Evolutionary conservation across 2,113 vertebrate genomes (phyloP).

Genomic region (Callionymus lyra): DNA sequence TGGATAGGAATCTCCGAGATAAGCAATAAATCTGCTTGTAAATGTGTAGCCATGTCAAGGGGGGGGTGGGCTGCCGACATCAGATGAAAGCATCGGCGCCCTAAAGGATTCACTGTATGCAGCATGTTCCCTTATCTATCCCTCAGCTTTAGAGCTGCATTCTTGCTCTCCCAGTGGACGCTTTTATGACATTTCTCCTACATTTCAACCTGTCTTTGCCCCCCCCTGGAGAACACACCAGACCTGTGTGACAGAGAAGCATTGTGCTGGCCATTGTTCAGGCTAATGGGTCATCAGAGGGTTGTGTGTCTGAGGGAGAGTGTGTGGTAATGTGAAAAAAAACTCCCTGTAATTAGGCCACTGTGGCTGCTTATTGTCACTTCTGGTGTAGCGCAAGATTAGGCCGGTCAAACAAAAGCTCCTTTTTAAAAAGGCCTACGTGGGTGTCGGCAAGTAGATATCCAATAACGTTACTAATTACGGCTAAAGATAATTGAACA

Average conservation of each 20-base stretch:
- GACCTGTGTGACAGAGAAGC: conserved; percentile 24
- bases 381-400: conserved; percentile 41
- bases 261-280: conserved; percentile 42
- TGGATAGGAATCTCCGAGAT: conserved; percentile 40
- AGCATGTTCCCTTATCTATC: conserved; percentile 40
- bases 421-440: conserved; percentile 28
- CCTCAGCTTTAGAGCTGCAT: neutral
- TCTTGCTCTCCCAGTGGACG: conserved; percentile 1
- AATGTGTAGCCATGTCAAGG: conserved; percentile 12
- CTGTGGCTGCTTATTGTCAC: conserved; percentile 47
- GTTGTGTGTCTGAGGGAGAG: conserved; percentile 15
- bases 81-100: conserved; percentile 22
- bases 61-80: conserved; percentile 7
- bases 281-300: conserved; percentile 50
- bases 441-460: conserved; percentile 4
- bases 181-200: conserved; percentile 42
- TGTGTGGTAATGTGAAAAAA: conserved; percentile 48
- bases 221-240: conserved; percentile 21
- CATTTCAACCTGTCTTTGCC: conserved; percentile 35
- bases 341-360: conserved; percentile 51
- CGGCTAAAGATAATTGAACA: no score
- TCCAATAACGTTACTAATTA: conserved; percentile 14
- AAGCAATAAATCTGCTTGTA: conserved; percentile 43
- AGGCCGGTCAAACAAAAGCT: conserved; percentile 41
- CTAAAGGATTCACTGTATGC: conserved; percentile 8